Evolutionary conservation across 1,140 invertebrate species (phyloP).

Genomic region (Paraescarpia echinospica): DNA sequence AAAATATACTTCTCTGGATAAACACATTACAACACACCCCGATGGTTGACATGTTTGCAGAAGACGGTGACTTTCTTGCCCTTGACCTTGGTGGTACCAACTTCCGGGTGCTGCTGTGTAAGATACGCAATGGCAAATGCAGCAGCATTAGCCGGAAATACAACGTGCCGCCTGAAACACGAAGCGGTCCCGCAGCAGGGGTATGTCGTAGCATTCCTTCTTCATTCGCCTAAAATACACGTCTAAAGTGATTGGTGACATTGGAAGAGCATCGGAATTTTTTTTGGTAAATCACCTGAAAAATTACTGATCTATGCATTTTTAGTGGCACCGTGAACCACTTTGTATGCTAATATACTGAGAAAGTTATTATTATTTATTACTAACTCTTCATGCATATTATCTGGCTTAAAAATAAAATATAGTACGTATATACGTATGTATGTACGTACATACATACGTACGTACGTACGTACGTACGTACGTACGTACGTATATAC

Average conservation of each 20-base stretch:
- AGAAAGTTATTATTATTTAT: neutral
- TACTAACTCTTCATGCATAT: neutral
- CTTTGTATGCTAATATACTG: neutral
- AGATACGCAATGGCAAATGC: conserved; percentile 54
- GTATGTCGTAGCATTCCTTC: neutral
- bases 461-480: too few relatives aligned
- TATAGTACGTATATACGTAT: too few relatives aligned
- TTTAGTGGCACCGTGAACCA: neutral
- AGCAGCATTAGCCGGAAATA: conserved; percentile 26
- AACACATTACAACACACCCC: neutral
- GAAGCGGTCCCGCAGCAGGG: conserved; percentile 15
- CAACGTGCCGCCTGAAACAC: conserved; percentile 19
- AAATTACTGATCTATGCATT: too few relatives aligned
- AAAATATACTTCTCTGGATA: too few relatives aligned
- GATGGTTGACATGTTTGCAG: conserved; percentile 59
- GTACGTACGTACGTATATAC: too few relatives aligned
- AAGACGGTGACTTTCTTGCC: conserved; percentile 93
- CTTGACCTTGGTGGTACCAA: conserved; percentile 98
- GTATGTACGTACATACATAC: too few relatives aligned
- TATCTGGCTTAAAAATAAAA: too few relatives aligned
- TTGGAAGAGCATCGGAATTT: neutral
- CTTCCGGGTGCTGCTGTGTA: conserved; percentile 90
- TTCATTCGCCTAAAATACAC: neutral
- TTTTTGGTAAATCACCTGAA: too few relatives aligned
- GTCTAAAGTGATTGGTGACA: neutral